phyloP scores from a whole-genome alignment of 2,797 vertebrate genomes.

The Phoebastria nigripes region DNA sequence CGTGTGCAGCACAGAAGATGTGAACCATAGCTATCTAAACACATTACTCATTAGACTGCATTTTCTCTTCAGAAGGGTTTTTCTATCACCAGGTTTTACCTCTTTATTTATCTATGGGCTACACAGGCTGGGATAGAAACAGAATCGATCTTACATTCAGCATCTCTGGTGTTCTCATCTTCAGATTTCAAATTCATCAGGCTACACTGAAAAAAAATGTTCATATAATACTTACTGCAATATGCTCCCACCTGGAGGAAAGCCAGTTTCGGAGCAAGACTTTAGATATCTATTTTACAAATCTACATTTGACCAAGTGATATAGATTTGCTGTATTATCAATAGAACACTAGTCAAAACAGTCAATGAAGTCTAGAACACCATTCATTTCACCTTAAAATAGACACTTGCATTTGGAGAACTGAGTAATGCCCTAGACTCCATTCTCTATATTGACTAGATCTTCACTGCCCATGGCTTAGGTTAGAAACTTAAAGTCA shows the following conservation, averaged over 20 bases:
- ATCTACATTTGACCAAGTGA: background rate
- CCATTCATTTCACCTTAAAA: background rate
- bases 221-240: background rate
- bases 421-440: background rate
- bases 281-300: background rate
- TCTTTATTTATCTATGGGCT: background rate
- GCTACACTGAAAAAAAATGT: background rate
- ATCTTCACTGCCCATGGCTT: background rate
- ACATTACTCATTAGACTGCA: accelerated
- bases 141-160: background rate
- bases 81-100: background rate
- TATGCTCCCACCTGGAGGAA: background rate
- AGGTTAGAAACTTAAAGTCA: background rate
- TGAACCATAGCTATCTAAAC: background rate
- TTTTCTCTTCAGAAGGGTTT: background rate
- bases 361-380: background rate
- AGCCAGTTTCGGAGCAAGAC: background rate
- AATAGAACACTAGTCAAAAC: background rate
- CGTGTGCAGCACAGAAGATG: background rate
- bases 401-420: background rate
- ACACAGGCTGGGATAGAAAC: background rate
- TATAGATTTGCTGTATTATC: background rate
- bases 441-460: background rate
- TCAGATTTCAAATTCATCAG: background rate
- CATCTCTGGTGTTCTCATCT: background rate